Evolutionary conservation across 2,888 invertebrate species (phyloP), one percentile per base, ranked within the genome.

Genomic region (Pachymerium ferrugineum): DNA sequence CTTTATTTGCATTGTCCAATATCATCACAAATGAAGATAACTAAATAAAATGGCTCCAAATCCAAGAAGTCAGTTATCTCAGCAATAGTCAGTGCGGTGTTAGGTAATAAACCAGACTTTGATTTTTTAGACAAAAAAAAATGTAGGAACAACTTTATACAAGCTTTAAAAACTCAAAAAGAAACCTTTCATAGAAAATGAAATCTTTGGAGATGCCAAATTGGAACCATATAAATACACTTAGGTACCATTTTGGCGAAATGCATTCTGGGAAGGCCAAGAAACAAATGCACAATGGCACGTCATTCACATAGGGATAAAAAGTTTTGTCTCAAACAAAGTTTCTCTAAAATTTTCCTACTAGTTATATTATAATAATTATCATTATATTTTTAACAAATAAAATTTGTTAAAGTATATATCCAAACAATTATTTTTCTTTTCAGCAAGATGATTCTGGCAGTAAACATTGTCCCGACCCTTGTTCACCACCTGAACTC

Each of bases 381-480:
- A 54, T 54, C 28, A 54, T 54, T 54, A 54, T 54, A 54, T 54
- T 47, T 54, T 54, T 54, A 54, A 54, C 54, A 54, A 54, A 54
- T 54, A 54, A 54, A 54, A 25, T 54, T 54, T 54, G 25, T 54
- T 54, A 54, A 54, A 54, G 54, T 54, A 25, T n/a, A n/a, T 54
- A 54, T 25, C 54, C 54, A 54, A 54, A 54, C 54, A 54, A 54
- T 54, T 54, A 25, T 25, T 54, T 8, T 12, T 25, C 12, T 54
- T 25, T 54, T 54, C 25, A 54, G 54, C 54, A 54, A 54, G 54
- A 54, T 54, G 54, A 25, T 54, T 54, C 54, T 54, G 54, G 54
- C 54, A 54, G 54, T 54, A 54, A 54, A 54, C 54, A 54, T 54
- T 54, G 54, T 54, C 54, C 54, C 54, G 54, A 54, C 54, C 54